Evolutionary conservation across 2,797 vertebrate genomes (phyloP), one percentile per base, ranked within the genome.

Genomic region (Phyllotis vaccarum): DNA sequence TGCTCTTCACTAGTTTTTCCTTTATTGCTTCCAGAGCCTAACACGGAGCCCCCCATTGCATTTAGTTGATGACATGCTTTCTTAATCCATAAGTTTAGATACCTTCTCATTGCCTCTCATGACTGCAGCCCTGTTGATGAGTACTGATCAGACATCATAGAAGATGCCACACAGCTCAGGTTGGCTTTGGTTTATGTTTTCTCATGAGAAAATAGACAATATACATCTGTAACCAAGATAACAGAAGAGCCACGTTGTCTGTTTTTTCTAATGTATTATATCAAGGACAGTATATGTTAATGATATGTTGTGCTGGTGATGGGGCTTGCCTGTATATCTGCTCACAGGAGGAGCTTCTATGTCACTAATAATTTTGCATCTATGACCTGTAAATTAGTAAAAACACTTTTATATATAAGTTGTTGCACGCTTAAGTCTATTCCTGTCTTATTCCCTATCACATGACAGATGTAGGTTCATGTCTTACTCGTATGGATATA

Each of bases 321-420:
- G 37, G 58, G 37, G 7, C 89, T 96, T 70, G 43, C 64, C 29
- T 46, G 13, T 19, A 52, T 68, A 49, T 64, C 89, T 94, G 10
- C 43, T 91, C 60, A 64, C 56, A 5, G 29, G 19, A 24, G 6
- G 76, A 0, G 68, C 62, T 87, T 96, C 37, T 83, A 88, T 66
- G 86, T 60, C 46, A 46, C 40, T 64, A 80, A 46, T 62, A 82
- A 92, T 91, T 29, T 89, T 91, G 72, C 86, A 24, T 80, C 31
- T 49, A 6, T 12, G 83, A 14, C 29, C 46, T n/a, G 85, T 83
- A 60, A 68, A 19, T 66, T 58, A 62, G 6, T 66, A 66, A 94
- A 88, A 27, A 4, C 7, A n/a, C n/a, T n/a, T 82, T 52, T 58
- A 16, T 49, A 31, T 5, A 29, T 31, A 92, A 89, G 52, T 76